Evolutionary conservation across 2,113 vertebrate genomes (phyloP), one percentile per base, ranked within the genome.

Genomic region (Hydrochoerus hydrochaeris): DNA sequence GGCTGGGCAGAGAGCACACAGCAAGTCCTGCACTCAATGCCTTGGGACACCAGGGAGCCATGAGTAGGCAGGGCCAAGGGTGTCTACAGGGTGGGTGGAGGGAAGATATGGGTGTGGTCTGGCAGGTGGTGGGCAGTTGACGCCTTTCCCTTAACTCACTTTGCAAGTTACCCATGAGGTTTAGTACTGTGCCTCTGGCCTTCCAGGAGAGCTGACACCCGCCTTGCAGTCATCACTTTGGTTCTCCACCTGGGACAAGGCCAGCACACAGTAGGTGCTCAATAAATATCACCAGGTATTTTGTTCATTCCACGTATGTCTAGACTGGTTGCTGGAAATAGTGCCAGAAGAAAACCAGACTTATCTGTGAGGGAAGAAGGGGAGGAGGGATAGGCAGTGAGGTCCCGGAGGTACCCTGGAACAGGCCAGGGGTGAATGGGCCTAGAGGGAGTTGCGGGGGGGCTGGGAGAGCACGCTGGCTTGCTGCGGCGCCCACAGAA

Each of bases 241-340:
- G n/a, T 71, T 89, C 84, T 83, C 46, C 17, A 1, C 41, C 41
- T 82, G 85, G 88, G 83, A n/a, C 26, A 0, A 9, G 71, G 32
- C 44, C 38, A 38, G 65, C 38, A 52, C 22, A 13, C 58, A 96
- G 85, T 93, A 94, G 97, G 86, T 95, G 85, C 95, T 95, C 88
- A 92, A 52, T 85, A 90, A 95, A 73, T 30, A 54, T 20, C 81
- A 44, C 71, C 28, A 44, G 63, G 52, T 14, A n/a, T n/a, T 73
- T 57, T 83, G 63, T 89, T 94, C 54, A 52, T 69, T 89, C 49
- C 63, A 35, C 49, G 38, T 0, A 44, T 0, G 0, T 49, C 62
- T 26, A 77, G 57, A 16, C 10, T 20, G 52, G 80, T 67, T 5
- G 8, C 26, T 41, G 44, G 90, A 96, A 67, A 52, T 26, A 6